Conservation (phyloP, 30 jellyfish, hydroid and myxozoan genomes). For the Hydra vulgaris region DNA sequence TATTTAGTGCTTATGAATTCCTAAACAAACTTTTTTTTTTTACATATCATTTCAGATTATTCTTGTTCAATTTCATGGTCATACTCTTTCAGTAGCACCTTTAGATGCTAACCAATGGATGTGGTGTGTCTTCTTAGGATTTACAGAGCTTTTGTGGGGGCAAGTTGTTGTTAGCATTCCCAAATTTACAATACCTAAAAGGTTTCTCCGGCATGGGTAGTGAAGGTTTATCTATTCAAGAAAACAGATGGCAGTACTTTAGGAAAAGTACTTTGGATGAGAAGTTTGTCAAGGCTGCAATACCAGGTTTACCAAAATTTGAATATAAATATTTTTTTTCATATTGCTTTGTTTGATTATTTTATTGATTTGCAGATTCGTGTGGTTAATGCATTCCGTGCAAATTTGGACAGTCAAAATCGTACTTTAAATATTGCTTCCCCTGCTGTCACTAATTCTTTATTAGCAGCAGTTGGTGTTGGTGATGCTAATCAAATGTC, state of each 20-base stretch:
- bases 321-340: background rate
- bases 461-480: slow-evolving; percentile 84
- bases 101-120: slow-evolving; percentile 92
- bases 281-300: slow-evolving; percentile 91
- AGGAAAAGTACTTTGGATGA: slow-evolving; percentile 90
- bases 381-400: slow-evolving; percentile 97
- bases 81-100: slow-evolving; percentile 70
- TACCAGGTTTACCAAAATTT: slow-evolving; percentile 89
- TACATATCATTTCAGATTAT: slow-evolving; percentile 39
- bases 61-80: slow-evolving; percentile 82
- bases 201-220: slow-evolving; percentile 54
- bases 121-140: slow-evolving; percentile 99
- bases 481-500: background rate
- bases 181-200: slow-evolving; percentile 65
- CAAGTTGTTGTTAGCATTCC: slow-evolving; percentile 92
- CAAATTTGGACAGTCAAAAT: slow-evolving; percentile 81
- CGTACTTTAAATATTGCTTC: slow-evolving; percentile 89
- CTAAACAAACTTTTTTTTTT: background rate
- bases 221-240: slow-evolving; percentile 58
- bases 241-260: slow-evolving; percentile 53
- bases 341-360: background rate
- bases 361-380: slow-evolving; percentile 57
- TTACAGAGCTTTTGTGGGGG: slow-evolving; percentile 93
- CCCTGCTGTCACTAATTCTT: slow-evolving; percentile 95
- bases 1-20: background rate